Conservation (phyloP, 2,797 vertebrate species). For the Myiotriccus ornatus region DNA sequence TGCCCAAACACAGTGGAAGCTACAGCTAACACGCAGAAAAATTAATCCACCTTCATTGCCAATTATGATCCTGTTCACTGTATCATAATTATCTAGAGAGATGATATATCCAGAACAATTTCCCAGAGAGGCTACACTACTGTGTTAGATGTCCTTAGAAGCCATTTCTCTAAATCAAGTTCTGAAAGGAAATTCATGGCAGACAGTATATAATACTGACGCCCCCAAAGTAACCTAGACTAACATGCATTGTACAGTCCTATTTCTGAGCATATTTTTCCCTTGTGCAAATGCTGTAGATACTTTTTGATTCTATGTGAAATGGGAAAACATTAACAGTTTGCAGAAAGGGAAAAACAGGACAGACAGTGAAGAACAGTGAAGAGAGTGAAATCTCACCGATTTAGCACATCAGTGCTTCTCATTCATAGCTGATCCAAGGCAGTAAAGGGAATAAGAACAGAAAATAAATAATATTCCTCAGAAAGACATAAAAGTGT, state of each 20-base stretch:
- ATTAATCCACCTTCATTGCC: not conserved
- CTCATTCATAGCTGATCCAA: conserved; percentile 25
- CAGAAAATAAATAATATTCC: conserved; percentile 47
- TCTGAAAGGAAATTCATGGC: not conserved
- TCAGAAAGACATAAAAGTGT: conserved; percentile 37
- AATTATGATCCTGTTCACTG: not conserved
- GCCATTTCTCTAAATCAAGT: not conserved
- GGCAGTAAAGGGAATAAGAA: conserved; percentile 51
- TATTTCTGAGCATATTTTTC: not conserved
- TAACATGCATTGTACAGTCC: not conserved
- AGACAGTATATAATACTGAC: not conserved
- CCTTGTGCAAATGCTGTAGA: not conserved
- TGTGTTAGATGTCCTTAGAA: not conserved
- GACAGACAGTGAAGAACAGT: not conserved
- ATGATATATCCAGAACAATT: not conserved
- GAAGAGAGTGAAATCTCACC: conserved; percentile 8
- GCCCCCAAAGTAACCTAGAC: not conserved
- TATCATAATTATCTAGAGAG: not conserved
- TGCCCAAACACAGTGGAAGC: not conserved
- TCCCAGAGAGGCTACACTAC: not conserved
- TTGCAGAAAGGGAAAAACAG: not conserved
- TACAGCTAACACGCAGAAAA: not conserved
- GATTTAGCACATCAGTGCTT: conserved; percentile 36
- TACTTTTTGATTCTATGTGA: not conserved
- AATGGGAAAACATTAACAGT: not conserved